These are phyloP conservation scores for Florisuga fusca DNA, from an alignment of 2,797 vertebrate species.

Conservation along the genomic window DNA sequence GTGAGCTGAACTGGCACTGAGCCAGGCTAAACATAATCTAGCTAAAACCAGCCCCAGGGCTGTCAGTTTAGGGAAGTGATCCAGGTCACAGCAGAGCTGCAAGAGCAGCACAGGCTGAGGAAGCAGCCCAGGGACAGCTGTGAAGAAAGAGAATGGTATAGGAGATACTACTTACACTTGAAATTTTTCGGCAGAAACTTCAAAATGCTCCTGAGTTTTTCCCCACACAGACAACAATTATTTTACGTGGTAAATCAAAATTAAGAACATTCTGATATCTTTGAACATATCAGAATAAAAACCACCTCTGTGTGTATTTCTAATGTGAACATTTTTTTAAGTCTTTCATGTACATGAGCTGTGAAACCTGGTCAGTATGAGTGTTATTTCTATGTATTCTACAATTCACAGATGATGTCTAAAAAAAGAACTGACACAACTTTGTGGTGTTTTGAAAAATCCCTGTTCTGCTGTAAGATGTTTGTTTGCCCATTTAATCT, in stretches of 20 bases:
- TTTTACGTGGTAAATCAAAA: background rate
- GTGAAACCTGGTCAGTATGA: background rate
- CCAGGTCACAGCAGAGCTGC: background rate
- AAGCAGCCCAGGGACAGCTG: background rate
- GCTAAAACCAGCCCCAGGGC: background rate
- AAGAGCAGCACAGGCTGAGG: background rate
- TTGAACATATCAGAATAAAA: background rate
- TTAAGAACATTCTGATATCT: background rate
- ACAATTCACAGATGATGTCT: background rate
- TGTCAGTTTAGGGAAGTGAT: background rate
- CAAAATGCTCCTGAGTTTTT: background rate
- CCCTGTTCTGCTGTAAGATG: background rate
- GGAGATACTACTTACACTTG: background rate
- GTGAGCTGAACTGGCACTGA: background rate
- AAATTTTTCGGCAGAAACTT: background rate
- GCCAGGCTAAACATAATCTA: conserved; percentile 6
- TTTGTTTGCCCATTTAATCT: background rate
- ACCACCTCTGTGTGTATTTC: background rate
- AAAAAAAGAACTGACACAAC: background rate
- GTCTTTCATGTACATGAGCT: rapidly evolving
- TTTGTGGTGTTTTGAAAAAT: background rate
- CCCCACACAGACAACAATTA: background rate
- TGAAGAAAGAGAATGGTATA: rapidly evolving
- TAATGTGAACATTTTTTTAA: background rate
- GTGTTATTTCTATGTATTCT: background rate